Evolutionary conservation across 2,113 vertebrate species (phyloP), one percentile per base, ranked within the genome.

Genomic region (Corythaixoides concolor): DNA sequence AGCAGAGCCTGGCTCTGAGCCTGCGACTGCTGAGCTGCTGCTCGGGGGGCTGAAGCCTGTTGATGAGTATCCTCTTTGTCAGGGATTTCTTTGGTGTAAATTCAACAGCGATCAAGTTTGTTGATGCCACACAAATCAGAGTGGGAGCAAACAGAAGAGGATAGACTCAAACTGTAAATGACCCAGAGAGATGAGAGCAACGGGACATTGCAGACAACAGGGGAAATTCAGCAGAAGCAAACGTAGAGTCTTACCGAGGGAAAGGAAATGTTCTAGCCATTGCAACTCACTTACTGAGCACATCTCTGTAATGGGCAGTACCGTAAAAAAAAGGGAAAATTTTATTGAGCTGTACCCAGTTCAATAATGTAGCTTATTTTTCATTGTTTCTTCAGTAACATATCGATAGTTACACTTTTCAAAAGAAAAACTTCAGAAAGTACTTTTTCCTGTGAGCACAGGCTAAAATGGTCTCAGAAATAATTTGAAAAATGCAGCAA

Each of bases 1-100:
- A 8, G 1, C 22, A 8, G 47, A 33, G 24, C 22, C 32, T 47
- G 21, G 26, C n/a, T 19, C 10, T 3, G 20, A 32, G 43, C n/a
- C 60, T 26, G 41, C 6, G 50, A 1, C 30, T 12, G 47, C 68
- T 5, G 12, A 47, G 64, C 50, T 52, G 50, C 81, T 68, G 77
- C n/a, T 20, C 2, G 2, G 0, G 26, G 2, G 14, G 9, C 2
- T 6, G 5, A 6, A 59, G 60, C 39, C 35, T 10, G 4, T 26
- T 39, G 16, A 1, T 0, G 7, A 63, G 20, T 8, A 62, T 37
- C 76, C 5, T 58, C 63, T 60, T 53, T 24, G 21, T 32, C 50
- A 69, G 8, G 1, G 27, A 21, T 55, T 80, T 28, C 63, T 69
- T 18, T 35, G 33, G 39, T 56, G 30, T 21, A 19, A 89, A 33